Base-by-base conservation (phyloP, 1,140 invertebrate species). In the Panagrolaimus sp. region DNA sequence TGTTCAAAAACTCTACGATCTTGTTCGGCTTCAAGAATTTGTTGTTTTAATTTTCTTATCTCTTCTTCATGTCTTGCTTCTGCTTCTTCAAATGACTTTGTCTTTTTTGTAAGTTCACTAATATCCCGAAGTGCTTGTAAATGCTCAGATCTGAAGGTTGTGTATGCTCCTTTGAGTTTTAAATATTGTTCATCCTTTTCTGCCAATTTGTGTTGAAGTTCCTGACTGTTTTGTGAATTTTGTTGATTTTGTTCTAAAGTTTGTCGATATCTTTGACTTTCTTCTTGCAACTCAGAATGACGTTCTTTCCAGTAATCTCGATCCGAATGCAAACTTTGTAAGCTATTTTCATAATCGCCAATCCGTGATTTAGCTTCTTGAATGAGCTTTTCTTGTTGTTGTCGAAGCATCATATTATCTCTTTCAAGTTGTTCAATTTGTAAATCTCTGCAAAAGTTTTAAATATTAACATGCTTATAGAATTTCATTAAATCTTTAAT, bases 81-180 rank as follows among this genome's bases (percentile, higher is more conserved):
- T 1, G 44, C 45, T 44, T 73, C 67, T 44, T 76, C 74, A n/a
- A 69, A 65, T 47, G 55, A 64, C 76, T 78, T 83, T 84, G 92
- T 90, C 87, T 91, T 89, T 28, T 58, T 58, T 2, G 52, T 58
- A 28, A 58, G 52, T 28, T 58, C 52, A 21, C 52, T 28, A 58
- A 58, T 58, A 86, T 92, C 87, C 47, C 95, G 88, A 66, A 96
- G 86, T 77, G 87, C 81, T 5, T 76, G 86, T 47, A 98, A 94
- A 84, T 98, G 96, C 84, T 98, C 96, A 82, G 95, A 91, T 77
- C 95, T 86, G 70, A 98, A 86, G 84, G 96, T 93, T 0, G 90
- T 89, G 83, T 99, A 98, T 24, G 95, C 89, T 47, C 91, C 90
- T 87, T 97, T 97, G 78, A 98, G 87, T 85, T 96, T 98, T 73